Conservation (phyloP, 2,113 vertebrate species). For the Percopsis transmontana region DNA sequence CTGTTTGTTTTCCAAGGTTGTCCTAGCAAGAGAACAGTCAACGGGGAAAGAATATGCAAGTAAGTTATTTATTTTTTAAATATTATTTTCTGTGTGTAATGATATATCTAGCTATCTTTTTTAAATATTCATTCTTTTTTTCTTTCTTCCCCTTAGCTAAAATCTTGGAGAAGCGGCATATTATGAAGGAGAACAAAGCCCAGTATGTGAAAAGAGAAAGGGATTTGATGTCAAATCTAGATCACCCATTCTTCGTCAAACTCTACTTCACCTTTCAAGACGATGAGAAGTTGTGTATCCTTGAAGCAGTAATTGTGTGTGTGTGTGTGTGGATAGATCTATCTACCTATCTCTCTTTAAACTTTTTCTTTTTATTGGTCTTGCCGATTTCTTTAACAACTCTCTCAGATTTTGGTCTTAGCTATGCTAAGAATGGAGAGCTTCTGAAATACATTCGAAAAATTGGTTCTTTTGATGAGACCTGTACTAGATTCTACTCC, state of each 20-base stretch:
- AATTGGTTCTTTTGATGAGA: conserved; percentile 98
- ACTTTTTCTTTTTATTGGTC: background rate
- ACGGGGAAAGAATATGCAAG: conserved; percentile 97
- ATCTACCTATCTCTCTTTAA: background rate
- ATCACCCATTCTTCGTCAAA: conserved; percentile 98
- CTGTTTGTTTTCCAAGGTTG: conserved; percentile 82
- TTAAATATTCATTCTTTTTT: no score
- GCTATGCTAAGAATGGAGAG: conserved; percentile 98
- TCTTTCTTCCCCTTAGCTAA: conserved; percentile 83
- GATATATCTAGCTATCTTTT: background rate
- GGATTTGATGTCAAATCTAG: conserved; percentile 96
- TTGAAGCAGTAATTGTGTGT: conserved; percentile 58
- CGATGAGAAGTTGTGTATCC: conserved; percentile 99
- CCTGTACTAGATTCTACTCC: conserved; percentile 97
- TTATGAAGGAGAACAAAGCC: conserved; percentile 98
- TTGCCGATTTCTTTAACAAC: conserved; percentile 64
- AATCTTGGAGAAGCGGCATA: conserved; percentile 98
- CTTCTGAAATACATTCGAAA: conserved; percentile 99
- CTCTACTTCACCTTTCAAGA: conserved; percentile 99
- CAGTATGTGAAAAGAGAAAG: conserved; percentile 96
- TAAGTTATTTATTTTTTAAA: conserved; percentile 74
- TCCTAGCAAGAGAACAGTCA: conserved; percentile 92
- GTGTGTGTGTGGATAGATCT: background rate
- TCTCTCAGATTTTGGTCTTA: conserved; percentile 96
- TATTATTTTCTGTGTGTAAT: no score